Percentiles rank a stretch among this genome's conserved stretches.
Conservation (phyloP, 2,888 invertebrate genomes). For the Buathra laborator region DNA sequence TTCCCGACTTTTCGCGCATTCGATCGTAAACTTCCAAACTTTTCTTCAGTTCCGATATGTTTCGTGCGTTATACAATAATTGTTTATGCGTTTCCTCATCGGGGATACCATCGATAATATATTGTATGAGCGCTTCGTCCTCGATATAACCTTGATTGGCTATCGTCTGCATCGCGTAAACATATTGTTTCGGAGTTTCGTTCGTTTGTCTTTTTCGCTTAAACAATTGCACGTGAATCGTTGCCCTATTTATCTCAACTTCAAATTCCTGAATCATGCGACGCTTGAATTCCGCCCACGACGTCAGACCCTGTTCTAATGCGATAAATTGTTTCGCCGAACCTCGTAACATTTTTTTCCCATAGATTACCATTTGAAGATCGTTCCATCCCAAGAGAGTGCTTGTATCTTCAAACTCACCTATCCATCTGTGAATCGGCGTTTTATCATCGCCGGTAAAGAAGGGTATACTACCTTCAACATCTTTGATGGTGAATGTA, state of each 20-base stretch:
- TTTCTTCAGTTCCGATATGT: conserved; percentile 48
- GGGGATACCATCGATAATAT: conserved; percentile 59
- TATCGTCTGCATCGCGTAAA: conserved; percentile 64
- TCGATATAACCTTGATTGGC: conserved; percentile 64
- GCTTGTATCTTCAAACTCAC: conserved; percentile 68
- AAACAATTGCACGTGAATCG: conserved; percentile 57
- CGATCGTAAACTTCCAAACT: conserved; percentile 38
- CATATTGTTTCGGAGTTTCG: conserved; percentile 63
- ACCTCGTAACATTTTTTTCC: conserved; percentile 63
- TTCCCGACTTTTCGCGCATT: conserved; percentile 28
- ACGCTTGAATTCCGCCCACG: conserved; percentile 61
- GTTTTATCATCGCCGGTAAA: conserved; percentile 59
- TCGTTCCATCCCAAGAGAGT: conserved; percentile 64
- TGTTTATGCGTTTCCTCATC: conserved; percentile 61
- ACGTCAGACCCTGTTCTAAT: conserved; percentile 52
- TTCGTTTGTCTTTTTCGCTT: conserved; percentile 41
- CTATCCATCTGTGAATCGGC: conserved; percentile 56
- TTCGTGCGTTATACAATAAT: conserved; percentile 52
- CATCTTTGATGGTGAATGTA: conserved; percentile 56
- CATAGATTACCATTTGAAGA: conserved; percentile 66
- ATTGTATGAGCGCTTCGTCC: conserved; percentile 55
- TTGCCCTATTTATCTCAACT: conserved; percentile 56
- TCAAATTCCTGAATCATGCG: conserved; percentile 59
- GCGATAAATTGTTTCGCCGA: conserved; percentile 67
- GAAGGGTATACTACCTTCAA: conserved; percentile 53